Conservation (phyloP, 2,888 invertebrate species). For the Pristionchus mayeri region DNA sequence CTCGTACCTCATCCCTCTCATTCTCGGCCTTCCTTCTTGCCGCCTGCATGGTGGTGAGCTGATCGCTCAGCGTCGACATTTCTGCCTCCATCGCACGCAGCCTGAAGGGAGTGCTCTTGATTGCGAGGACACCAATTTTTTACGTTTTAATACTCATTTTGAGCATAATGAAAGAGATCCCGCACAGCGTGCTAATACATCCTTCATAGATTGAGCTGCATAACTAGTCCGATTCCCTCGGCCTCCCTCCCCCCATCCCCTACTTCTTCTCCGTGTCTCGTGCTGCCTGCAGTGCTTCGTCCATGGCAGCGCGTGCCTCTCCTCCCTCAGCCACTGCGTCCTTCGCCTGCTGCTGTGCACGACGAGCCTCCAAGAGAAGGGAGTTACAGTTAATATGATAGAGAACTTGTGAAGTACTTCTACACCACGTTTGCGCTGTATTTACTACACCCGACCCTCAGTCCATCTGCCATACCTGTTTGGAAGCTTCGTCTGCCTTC, state of each 20-base stretch:
- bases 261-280: constrained; percentile 62
- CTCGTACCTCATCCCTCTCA: constrained; percentile 52
- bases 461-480: constrained; percentile 83
- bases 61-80: constrained; percentile 50
- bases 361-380: constrained; percentile 19
- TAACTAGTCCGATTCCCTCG: background rate
- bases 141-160: no score
- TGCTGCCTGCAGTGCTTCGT: constrained; percentile 58
- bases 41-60: constrained; percentile 45
- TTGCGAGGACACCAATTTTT: background rate
- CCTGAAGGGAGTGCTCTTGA: background rate
- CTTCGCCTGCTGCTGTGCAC: constrained; percentile 47
- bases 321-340: constrained; percentile 54
- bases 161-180: no score
- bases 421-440: no score
- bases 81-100: constrained; percentile 55
- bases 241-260: background rate
- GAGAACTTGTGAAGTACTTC: no score
- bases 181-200: no score
- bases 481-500: constrained; percentile 88
- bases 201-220: background rate
- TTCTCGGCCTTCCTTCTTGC: constrained; percentile 54
- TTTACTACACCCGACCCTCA: background rate
- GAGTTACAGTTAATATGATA: constrained; percentile 1
- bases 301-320: constrained; percentile 60